A percentile compares a stretch with the other conserved stretches of the same genome.
Evolutionary conservation across 2,113 vertebrate species (phyloP).

Genomic region (Lates calcarifer): DNA sequence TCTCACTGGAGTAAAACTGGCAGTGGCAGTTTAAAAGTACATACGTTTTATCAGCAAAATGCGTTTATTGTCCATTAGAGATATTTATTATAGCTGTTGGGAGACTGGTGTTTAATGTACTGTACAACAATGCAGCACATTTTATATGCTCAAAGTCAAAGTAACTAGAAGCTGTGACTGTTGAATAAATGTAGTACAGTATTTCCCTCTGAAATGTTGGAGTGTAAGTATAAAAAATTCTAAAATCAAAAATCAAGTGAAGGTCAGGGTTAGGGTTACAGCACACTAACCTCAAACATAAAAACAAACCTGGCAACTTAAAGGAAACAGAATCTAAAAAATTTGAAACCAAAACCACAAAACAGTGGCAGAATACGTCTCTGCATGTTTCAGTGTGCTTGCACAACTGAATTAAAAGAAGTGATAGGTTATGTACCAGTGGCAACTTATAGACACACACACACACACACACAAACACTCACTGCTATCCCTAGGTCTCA

Average conservation of each 20-base stretch:
- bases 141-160: neutral
- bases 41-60: no score
- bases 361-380: neutral
- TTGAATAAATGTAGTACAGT: no score
- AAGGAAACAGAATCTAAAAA: neutral
- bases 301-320: neutral
- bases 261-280: neutral
- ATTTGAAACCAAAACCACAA: neutral
- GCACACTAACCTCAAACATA: neutral
- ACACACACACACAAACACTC: slow-evolving; percentile 15
- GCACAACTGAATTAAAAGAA: neutral
- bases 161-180: neutral
- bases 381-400: neutral
- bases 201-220: neutral
- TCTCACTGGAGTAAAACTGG: no score
- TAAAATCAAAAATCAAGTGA: neutral
- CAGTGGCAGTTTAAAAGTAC: no score
- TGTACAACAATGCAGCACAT: neutral
- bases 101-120: neutral
- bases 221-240: neutral
- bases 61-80: no score
- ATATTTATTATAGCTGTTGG: no score
- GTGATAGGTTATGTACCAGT: slow-evolving; percentile 20
- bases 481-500: slow-evolving; percentile 44
- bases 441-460: slow-evolving; percentile 25